phyloP scores from a whole-genome alignment of 2,888 invertebrate genomes.

The Lamellibrachia satsuma region DNA sequence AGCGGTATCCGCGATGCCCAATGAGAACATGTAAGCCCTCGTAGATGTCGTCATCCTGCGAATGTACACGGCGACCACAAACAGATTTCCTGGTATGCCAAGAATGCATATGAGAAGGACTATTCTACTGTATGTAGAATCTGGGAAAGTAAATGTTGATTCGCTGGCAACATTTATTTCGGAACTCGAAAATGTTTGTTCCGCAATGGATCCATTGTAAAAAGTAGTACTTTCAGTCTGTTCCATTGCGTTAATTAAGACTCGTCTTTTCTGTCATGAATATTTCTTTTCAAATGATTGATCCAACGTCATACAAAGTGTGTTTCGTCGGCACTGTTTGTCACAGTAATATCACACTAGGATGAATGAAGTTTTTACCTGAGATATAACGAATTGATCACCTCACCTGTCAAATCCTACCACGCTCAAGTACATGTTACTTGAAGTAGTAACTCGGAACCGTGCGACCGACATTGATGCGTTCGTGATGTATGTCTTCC shows the following conservation, averaged over 20 bases:
- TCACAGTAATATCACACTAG: background rate
- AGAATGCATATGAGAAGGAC: background rate
- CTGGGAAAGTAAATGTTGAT: background rate
- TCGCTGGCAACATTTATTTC: background rate
- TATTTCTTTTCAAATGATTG: background rate
- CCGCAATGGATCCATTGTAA: background rate
- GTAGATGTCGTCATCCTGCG: background rate
- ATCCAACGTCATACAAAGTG: background rate
- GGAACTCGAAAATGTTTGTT: background rate
- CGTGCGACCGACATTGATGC: background rate
- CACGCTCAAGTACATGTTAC: background rate
- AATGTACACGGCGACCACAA: background rate
- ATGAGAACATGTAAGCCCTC: background rate
- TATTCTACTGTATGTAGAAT: background rate
- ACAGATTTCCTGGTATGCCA: background rate
- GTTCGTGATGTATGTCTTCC: background rate
- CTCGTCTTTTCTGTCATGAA: too few relatives aligned
- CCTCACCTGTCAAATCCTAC: background rate
- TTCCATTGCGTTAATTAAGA: background rate
- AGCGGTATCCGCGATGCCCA: background rate
- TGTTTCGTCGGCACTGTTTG: background rate
- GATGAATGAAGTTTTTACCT: background rate
- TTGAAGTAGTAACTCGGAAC: background rate
- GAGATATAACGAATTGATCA: background rate
- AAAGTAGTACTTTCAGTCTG: background rate